Percentiles rank a stretch among this genome's conserved stretches.
phyloP scores from a whole-genome alignment of 1,140 invertebrate genomes.

The Grapholita molesta region DNA sequence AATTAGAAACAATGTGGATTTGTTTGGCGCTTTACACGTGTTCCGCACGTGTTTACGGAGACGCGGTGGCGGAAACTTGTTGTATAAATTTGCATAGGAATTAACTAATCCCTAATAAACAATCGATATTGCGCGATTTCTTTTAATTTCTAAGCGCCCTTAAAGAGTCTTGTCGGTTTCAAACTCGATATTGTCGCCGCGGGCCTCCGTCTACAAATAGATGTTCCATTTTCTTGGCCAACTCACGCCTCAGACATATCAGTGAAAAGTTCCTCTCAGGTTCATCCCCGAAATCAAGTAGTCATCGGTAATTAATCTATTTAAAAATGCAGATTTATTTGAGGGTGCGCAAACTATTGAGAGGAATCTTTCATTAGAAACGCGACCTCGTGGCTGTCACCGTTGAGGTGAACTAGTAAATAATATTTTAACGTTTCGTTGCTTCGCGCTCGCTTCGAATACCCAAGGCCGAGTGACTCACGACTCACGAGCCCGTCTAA shows the following conservation, averaged over 20 bases:
- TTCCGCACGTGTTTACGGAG: conserved; percentile 6
- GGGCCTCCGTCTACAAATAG: conserved; percentile 74
- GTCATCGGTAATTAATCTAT: too few species aligned
- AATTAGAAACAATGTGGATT: background rate
- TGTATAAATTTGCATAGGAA: background rate
- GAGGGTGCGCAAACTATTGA: too few species aligned
- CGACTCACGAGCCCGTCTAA: conserved; percentile 54
- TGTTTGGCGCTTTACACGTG: background rate
- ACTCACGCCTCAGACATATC: conserved; percentile 65
- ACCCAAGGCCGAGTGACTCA: conserved; percentile 69
- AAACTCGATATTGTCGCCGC: conserved; percentile 56
- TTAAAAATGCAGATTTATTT: too few species aligned
- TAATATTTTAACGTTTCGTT: conserved; percentile 59
- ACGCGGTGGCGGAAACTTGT: conserved; percentile 4
- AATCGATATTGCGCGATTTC: background rate
- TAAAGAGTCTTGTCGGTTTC: conserved; percentile 4
- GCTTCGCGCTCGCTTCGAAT: conserved; percentile 43
- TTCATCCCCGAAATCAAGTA: conserved; percentile 30
- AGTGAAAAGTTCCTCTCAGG: conserved; percentile 55
- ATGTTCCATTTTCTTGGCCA: conserved; percentile 69
- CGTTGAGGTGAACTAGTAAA: conserved; percentile 54
- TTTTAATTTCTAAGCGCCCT: background rate
- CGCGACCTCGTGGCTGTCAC: conserved; percentile 43
- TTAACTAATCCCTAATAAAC: background rate
- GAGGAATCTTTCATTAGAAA: conserved; percentile 16